phyloP scores from a whole-genome alignment of 1,140 invertebrate species.

The Yoshiicerus persimilis region DNA sequence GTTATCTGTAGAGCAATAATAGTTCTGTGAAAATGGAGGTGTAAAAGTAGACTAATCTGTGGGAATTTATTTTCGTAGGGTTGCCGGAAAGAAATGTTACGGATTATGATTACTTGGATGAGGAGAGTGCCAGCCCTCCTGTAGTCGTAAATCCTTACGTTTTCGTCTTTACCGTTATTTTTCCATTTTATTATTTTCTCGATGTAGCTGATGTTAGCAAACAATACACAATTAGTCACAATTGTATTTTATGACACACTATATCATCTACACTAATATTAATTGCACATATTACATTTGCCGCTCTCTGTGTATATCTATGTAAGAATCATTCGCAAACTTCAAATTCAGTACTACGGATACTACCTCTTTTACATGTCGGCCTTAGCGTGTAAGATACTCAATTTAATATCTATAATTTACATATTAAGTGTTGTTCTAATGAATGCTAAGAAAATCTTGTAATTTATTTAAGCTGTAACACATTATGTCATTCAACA shows the following conservation, averaged over 20 bases:
- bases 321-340: not conserved
- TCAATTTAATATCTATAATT: not conserved
- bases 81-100: not conserved
- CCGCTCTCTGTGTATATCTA: not conserved
- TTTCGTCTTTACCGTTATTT: not conserved
- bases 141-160: not conserved
- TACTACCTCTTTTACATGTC: not conserved
- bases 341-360: not conserved
- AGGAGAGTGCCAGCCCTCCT: not conserved
- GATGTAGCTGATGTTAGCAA: not conserved
- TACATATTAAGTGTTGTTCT: not conserved
- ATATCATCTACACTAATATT: not conserved
- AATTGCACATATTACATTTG: not conserved
- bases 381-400: not conserved
- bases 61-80: not conserved
- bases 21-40: not conserved
- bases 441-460: not conserved
- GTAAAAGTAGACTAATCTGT: not conserved
- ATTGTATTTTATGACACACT: not conserved
- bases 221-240: not conserved
- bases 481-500: slow-evolving; percentile 4
- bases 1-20: too few relatives aligned
- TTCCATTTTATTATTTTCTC: slow-evolving; percentile 19
- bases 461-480: not conserved
- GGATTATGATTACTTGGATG: not conserved